These are phyloP conservation scores for Crocodylus rhombifer DNA, from an alignment of 2,797 vertebrate species.

Conservation along the genomic window DNA sequence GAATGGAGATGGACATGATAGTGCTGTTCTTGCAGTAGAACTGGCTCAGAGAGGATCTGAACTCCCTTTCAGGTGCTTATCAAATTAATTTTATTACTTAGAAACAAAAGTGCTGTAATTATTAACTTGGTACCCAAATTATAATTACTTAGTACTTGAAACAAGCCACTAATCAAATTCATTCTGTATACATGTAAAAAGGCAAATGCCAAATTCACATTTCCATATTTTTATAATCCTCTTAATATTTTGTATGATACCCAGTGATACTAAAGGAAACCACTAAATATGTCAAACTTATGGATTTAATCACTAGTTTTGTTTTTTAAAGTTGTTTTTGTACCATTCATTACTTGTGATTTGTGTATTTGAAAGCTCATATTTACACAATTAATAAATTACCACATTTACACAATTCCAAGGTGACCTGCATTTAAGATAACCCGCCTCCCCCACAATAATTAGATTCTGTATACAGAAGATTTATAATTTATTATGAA, in stretches of 20 bases:
- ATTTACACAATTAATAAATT: not conserved
- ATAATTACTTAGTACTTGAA: not conserved
- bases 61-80: conserved; percentile 85
- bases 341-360: not conserved
- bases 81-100: not conserved
- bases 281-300: rapidly evolving
- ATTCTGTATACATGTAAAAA: not conserved
- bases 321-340: not conserved
- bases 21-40: conserved; percentile 69
- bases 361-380: not conserved
- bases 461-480: too few species aligned
- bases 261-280: not conserved
- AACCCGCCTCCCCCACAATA: too few species aligned
- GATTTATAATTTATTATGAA: too few species aligned
- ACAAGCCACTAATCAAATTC: not conserved
- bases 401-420: not conserved
- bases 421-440: too few species aligned
- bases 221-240: not conserved
- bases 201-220: not conserved
- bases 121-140: not conserved
- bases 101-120: not conserved
- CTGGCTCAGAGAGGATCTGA: conserved; percentile 79
- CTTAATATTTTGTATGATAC: not conserved
- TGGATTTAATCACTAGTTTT: not conserved
- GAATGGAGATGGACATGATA: conserved; percentile 82